A percentile compares a stretch with the other conserved stretches of the same genome.
These are phyloP conservation scores for Gymnoscopelus braueri DNA, from an alignment of 2,797 vertebrate genomes.

Conservation along the genomic window DNA sequence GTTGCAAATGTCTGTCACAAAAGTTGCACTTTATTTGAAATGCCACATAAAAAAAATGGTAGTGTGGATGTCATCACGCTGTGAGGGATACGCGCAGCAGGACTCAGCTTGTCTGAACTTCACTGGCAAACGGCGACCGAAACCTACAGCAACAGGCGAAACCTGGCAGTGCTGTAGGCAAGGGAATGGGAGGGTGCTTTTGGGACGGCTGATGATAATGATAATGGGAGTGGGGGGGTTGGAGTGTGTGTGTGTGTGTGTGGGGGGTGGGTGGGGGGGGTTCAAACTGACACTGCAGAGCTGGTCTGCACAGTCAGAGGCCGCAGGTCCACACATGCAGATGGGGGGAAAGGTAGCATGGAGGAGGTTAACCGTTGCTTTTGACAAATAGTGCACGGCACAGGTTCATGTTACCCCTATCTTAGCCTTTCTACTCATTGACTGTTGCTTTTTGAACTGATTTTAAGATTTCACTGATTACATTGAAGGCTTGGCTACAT, in stretches of 20 bases:
- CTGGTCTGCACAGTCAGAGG: slow-evolving; percentile 78
- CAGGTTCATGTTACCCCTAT: slow-evolving; percentile 21
- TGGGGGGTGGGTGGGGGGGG: slow-evolving; percentile 41
- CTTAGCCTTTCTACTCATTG: slow-evolving; percentile 2
- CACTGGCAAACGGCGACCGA: slow-evolving; percentile 79
- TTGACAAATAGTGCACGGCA: slow-evolving; percentile 47
- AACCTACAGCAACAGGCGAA: slow-evolving; percentile 83
- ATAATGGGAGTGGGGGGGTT: slow-evolving; percentile 26
- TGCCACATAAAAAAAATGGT: slow-evolving; percentile 36
- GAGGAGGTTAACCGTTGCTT: slow-evolving; percentile 59
- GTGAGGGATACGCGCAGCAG: slow-evolving; percentile 73
- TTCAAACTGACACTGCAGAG: slow-evolving; percentile 75
- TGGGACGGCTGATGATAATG: slow-evolving; percentile 58
- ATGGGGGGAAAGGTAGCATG: slow-evolving; percentile 28
- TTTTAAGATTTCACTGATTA: background rate
- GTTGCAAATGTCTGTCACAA: slow-evolving; percentile 31
- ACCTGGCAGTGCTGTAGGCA: slow-evolving; percentile 79
- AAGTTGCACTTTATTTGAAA: slow-evolving; percentile 36
- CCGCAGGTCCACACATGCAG: slow-evolving; percentile 74
- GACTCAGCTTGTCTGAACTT: slow-evolving; percentile 78
- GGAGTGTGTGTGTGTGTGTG: no score
- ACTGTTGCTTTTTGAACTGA: background rate
- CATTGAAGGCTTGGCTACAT: slow-evolving; percentile 1
- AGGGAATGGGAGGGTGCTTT: slow-evolving; percentile 73
- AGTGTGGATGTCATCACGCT: slow-evolving; percentile 61